Evolutionary conservation across 2,888 invertebrate species (phyloP).

Genomic region (Leptopilina myrica): DNA sequence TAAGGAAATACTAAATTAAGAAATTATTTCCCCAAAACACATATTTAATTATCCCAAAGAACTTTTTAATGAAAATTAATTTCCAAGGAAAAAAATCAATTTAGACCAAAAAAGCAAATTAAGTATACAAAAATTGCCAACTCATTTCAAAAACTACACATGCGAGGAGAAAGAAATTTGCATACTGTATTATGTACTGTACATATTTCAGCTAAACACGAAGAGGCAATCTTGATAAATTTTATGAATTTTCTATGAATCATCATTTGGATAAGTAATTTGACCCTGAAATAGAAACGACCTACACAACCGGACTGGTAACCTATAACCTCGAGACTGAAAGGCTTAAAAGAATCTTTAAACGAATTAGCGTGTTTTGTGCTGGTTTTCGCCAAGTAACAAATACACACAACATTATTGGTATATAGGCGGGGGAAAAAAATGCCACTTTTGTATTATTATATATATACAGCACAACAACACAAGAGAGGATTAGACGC

Average conservation of each 20-base stretch:
- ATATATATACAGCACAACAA: too few relatives aligned
- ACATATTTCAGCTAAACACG: not conserved
- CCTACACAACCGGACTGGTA: conserved; percentile 26
- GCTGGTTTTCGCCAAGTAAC: conserved; percentile 44
- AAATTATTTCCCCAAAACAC: too few relatives aligned
- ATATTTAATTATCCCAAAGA: too few relatives aligned
- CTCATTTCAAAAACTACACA: not conserved
- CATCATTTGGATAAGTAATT: not conserved
- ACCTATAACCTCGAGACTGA: conserved; percentile 39
- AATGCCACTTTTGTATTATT: conserved; percentile 46
- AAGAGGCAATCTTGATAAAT: not conserved
- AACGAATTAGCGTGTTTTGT: conserved; percentile 60
- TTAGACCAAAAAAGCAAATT: not conserved
- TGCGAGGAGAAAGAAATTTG: not conserved
- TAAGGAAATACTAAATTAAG: too few relatives aligned
- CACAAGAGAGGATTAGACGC: conserved; percentile 48
- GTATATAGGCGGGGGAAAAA: conserved; percentile 42
- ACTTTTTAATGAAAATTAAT: too few relatives aligned
- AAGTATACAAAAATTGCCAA: too few relatives aligned
- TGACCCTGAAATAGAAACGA: conserved; percentile 15
- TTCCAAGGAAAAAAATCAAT: too few relatives aligned
- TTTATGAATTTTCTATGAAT: conserved; percentile 15
- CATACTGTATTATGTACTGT: not conserved
- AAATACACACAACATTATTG: conserved; percentile 1
- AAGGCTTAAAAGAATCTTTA: conserved; percentile 54